phyloP scores from a whole-genome alignment of 2,797 vertebrate genomes.

The Sebastes minor region DNA sequence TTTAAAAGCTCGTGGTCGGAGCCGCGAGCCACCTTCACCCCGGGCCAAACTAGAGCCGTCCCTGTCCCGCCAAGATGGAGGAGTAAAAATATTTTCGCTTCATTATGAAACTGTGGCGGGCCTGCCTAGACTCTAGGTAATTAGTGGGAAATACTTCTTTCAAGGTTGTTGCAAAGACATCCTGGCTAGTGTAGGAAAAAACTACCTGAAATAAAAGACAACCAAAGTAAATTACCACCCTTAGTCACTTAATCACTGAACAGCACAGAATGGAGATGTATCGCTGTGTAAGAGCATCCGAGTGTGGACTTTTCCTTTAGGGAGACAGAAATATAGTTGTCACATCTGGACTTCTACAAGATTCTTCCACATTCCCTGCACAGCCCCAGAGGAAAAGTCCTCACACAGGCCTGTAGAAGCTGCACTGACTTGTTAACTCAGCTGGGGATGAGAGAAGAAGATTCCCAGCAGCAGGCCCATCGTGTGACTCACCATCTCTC shows the following conservation, averaged over 20 bases:
- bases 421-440: slow-evolving; percentile 15
- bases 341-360: slow-evolving; percentile 32
- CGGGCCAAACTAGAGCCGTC: no score
- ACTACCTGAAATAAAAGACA: no score
- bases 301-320: slow-evolving; percentile 6
- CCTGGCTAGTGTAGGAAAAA: no score
- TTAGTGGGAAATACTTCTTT: no score
- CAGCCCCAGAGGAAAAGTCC: not conserved
- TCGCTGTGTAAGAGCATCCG: not conserved
- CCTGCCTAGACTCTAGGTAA: no score
- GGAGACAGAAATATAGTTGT: slow-evolving; percentile 26
- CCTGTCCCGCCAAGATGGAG: no score
- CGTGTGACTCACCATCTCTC: slow-evolving; percentile 4
- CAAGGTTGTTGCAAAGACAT: no score
- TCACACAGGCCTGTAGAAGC: slow-evolving; percentile 10
- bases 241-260: not conserved
- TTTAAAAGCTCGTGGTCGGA: no score
- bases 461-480: not conserved
- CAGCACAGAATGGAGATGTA: not conserved
- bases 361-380: slow-evolving; percentile 3
- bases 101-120: no score
- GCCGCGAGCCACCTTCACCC: no score
- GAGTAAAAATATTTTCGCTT: no score
- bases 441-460: slow-evolving; percentile 3
- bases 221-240: not conserved